Evolutionary conservation across 1,140 invertebrate species (phyloP).

Genomic region (Meloidogyne chitwoodi): DNA sequence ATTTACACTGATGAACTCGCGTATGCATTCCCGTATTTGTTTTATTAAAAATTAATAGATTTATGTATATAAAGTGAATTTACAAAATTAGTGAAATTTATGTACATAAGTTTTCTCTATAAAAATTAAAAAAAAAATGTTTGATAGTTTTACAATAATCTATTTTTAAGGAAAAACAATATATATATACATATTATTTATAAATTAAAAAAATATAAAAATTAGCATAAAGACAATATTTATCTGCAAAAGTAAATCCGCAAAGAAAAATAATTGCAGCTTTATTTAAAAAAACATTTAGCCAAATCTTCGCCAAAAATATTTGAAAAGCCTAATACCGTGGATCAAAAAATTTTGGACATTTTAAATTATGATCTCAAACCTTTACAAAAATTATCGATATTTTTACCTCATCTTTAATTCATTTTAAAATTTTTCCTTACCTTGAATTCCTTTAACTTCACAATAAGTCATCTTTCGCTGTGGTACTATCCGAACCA

Average conservation of each 20-base stretch:
- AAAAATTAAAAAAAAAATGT: not conserved
- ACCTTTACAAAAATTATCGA: conserved; percentile 1
- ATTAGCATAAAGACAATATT: too few species aligned
- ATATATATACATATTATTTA: too few species aligned
- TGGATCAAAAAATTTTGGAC: too few species aligned
- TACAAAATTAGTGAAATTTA: not conserved
- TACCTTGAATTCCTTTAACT: not conserved
- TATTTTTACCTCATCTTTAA: not conserved
- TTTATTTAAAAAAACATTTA: not conserved
- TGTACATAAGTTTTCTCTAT: not conserved
- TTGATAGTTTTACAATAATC: too few species aligned
- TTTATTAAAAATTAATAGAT: not conserved
- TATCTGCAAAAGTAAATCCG: too few species aligned
- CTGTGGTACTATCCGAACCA: conserved; percentile 36
- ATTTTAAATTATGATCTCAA: too few species aligned
- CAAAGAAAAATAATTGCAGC: not conserved
- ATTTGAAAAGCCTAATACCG: too few species aligned
- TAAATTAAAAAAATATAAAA: too few species aligned
- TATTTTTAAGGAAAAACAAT: too few species aligned
- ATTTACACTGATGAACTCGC: conserved; percentile 42
- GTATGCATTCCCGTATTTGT: conserved; percentile 33
- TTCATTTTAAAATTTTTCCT: not conserved
- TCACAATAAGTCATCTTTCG: conserved; percentile 47
- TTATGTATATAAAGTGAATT: not conserved
- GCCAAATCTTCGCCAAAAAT: not conserved